Percentiles rank a stretch among this genome's conserved stretches.
Conservation (phyloP, 2,888 invertebrate species). For the Acanthococcus lagerstroemiae region DNA sequence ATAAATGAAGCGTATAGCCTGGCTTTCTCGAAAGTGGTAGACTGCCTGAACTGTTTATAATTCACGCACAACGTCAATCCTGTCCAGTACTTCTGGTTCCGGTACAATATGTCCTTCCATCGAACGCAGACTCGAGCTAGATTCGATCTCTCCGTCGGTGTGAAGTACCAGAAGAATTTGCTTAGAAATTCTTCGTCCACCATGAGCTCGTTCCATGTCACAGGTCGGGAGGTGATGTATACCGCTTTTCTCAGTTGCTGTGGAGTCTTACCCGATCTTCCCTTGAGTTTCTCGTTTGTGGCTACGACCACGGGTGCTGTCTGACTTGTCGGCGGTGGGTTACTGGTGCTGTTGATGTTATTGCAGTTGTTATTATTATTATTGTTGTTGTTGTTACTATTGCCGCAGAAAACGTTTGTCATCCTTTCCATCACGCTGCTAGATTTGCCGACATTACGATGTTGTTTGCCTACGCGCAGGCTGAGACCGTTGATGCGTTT, state of each 20-base stretch:
- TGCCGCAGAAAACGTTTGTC: slow-evolving; percentile 75
- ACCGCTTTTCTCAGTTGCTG: slow-evolving; percentile 29
- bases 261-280: slow-evolving; percentile 14
- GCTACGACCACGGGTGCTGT: neutral
- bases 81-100: slow-evolving; percentile 77
- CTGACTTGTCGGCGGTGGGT: neutral
- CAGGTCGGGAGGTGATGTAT: slow-evolving; percentile 30
- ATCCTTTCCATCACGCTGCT: slow-evolving; percentile 77
- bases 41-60: slow-evolving; percentile 66
- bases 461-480: slow-evolving; percentile 50
- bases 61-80: slow-evolving; percentile 75
- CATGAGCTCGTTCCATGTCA: slow-evolving; percentile 48
- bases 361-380: slow-evolving; percentile 11
- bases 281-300: neutral
- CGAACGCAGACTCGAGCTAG: slow-evolving; percentile 72
- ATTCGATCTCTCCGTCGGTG: slow-evolving; percentile 62
- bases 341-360: neutral
- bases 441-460: slow-evolving; percentile 45
- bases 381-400: slow-evolving; percentile 44
- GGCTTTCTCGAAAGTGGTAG: slow-evolving; percentile 39
- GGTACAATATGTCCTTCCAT: slow-evolving; percentile 83
- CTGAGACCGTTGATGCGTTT: slow-evolving; percentile 78
- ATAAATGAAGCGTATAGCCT: slow-evolving; percentile 71
- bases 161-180: slow-evolving; percentile 74
- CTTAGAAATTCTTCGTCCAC: slow-evolving; percentile 75